A percentile compares a stretch with the other conserved stretches of the same genome.
These are phyloP conservation scores for Boulengeromyrus knoepffleri DNA, from an alignment of 2,113 vertebrate genomes.

Conservation along the genomic window DNA sequence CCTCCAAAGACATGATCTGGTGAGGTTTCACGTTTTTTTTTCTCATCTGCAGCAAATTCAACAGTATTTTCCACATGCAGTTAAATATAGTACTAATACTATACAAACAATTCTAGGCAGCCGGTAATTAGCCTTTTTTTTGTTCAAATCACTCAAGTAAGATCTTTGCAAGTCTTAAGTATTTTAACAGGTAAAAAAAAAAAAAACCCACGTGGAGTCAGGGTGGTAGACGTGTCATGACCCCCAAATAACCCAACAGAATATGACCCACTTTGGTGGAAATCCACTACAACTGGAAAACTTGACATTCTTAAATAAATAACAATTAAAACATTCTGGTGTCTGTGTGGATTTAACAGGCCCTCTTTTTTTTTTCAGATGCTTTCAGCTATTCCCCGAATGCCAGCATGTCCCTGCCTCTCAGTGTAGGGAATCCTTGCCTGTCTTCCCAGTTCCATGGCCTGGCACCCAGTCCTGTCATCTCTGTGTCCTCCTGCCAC, in stretches of 20 bases:
- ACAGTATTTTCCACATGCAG: background rate
- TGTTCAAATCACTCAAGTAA: background rate
- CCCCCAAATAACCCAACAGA: background rate
- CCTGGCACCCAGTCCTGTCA: conserved; percentile 74
- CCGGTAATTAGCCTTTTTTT: background rate
- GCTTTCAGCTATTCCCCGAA: conserved; percentile 81
- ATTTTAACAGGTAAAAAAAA: background rate
- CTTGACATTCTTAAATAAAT: background rate
- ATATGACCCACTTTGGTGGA: background rate
- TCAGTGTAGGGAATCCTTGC: conserved; percentile 74
- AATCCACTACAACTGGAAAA: background rate
- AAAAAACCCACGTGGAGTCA: background rate
- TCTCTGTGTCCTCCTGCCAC: conserved; percentile 73
- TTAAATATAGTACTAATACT: background rate
- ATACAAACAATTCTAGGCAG: too few species aligned
- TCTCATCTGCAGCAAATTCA: background rate
- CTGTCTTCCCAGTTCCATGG: conserved; percentile 78
- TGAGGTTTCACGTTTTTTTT: background rate
- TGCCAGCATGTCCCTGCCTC: conserved; percentile 72
- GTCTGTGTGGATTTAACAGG: background rate
- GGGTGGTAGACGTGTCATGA: background rate
- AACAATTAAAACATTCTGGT: background rate
- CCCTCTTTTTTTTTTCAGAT: conserved; percentile 65
- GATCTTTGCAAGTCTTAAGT: background rate
- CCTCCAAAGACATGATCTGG: background rate